Conservation (phyloP, 2,797 vertebrate genomes). For the Schizopygopsis malacanthus region DNA sequence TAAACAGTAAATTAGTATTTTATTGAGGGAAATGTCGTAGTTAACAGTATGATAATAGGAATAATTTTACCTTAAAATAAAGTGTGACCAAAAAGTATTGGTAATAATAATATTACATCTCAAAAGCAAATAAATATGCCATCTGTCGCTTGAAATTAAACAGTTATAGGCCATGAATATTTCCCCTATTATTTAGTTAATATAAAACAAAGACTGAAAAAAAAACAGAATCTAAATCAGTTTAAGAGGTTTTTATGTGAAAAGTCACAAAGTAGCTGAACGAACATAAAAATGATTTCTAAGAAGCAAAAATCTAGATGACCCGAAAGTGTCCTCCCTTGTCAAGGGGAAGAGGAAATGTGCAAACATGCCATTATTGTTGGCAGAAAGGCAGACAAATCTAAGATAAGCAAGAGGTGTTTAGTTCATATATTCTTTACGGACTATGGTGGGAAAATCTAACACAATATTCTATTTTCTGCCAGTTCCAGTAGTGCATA, state of each 20-base stretch:
- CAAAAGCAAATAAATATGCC: neutral
- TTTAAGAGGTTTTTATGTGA: neutral
- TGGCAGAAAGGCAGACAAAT: slow-evolving; percentile 31
- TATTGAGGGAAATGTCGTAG: neutral
- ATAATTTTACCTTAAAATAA: neutral
- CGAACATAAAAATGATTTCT: slow-evolving; percentile 7
- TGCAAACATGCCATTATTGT: slow-evolving; percentile 50
- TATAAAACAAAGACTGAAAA: neutral
- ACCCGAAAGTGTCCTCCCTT: slow-evolving; percentile 32
- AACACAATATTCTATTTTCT: slow-evolving; percentile 58
- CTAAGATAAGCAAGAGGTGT: slow-evolving; percentile 51
- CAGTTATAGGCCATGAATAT: neutral
- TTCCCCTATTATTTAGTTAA: neutral
- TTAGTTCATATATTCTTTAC: slow-evolving; percentile 57
- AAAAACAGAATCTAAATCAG: neutral
- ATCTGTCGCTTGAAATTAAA: neutral
- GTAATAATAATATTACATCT: neutral
- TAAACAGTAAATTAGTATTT: too few relatives aligned
- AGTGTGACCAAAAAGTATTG: neutral
- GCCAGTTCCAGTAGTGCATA: slow-evolving; percentile 42
- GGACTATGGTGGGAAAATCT: slow-evolving; percentile 46
- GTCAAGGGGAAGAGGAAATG: slow-evolving; percentile 43
- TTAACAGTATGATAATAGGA: neutral
- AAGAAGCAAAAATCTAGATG: slow-evolving; percentile 37
- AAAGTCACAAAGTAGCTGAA: neutral